Base-by-base conservation (phyloP, 2,888 invertebrate species). In the Apeira syringaria region DNA sequence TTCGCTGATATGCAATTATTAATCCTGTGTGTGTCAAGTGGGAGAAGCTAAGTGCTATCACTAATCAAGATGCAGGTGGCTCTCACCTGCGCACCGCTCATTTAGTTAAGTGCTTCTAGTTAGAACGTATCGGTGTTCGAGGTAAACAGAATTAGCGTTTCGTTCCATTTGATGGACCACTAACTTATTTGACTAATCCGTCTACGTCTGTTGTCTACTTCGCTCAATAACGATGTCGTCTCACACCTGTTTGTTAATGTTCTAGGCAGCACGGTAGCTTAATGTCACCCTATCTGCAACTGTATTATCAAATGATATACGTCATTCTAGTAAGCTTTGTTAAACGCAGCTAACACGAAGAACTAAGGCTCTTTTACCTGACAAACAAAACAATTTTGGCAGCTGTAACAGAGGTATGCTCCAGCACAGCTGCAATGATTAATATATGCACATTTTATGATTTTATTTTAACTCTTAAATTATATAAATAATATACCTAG, bases 11-110 rank as follows among this genome's bases (percentile, higher is more conserved):
- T 65, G 61, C 66, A 58, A 64, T 72, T 73, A 79, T 80, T 82
- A 79, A 78, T 80, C 73, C 74, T 59, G 62, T 64, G 66, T 65
- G 75, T 68, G 78, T 73, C 72, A 74, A 71, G 70, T 67, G 59
- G 62, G 68, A 61, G 65, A 61, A 74, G 68, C 68, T 75, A 75
- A 81, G 80, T 80, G 82, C 77, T 72, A 79, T 80, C 77, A 79
- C 74, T 76, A 80, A 85, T 86, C 85, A 71, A 80, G 81, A 82
- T 82, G 80, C 87, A 88, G 87, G 81, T 88, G 87, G 37, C 42
- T 45, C 45, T 61, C 85, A 86, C 78, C 85, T 84, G 85, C 76
- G 58, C 59, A 51, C 24, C 56, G 59, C 71, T 74, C 70, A 72
- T 79, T 77, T 73, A 71, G 56, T 74, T 71, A 76, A 80, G 73